Evolutionary conservation across 2,113 vertebrate species (phyloP).

Genomic region (Anarhynchus alexandrinus): DNA sequence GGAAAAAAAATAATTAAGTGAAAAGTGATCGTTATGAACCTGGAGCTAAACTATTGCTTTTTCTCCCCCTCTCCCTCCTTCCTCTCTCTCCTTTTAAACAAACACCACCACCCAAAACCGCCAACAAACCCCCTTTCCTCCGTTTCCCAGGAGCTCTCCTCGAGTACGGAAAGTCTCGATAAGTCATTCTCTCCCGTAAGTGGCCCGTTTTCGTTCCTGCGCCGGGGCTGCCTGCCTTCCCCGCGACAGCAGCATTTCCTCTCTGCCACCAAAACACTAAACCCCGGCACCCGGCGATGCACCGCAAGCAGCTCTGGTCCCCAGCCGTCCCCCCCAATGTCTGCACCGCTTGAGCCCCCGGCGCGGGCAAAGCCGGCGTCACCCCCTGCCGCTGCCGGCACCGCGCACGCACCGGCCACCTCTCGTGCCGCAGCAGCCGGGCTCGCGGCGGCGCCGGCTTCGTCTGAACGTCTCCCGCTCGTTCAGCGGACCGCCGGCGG

Average conservation of each 20-base stretch:
- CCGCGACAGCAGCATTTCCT: slow-evolving; percentile 74
- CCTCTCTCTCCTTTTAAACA: slow-evolving; percentile 22
- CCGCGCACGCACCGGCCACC: not conserved
- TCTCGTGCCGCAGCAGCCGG: not conserved
- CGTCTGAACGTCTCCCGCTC: not conserved
- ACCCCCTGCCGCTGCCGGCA: not conserved
- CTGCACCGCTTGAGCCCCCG: not conserved
- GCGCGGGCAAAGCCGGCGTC: not conserved
- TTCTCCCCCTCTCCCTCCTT: slow-evolving; percentile 64
- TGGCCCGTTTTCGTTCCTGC: slow-evolving; percentile 61
- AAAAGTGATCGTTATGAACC: not conserved
- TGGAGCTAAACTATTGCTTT: slow-evolving; percentile 75
- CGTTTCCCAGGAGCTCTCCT: slow-evolving; percentile 87
- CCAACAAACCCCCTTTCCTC: slow-evolving; percentile 21
- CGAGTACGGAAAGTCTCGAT: slow-evolving; percentile 88
- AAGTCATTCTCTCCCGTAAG: slow-evolving; percentile 87
- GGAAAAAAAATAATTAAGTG: not conserved
- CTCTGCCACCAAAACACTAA: slow-evolving; percentile 13
- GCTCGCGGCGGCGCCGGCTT: too few species aligned
- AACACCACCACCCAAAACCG: not conserved
- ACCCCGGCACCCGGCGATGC: not conserved
- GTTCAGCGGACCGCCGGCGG: not conserved
- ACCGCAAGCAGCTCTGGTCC: not conserved
- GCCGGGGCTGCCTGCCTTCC: slow-evolving; percentile 67
- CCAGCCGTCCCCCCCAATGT: not conserved